Base-by-base conservation (phyloP, 2,888 invertebrate genomes). In the Coenonympha glycerion region DNA sequence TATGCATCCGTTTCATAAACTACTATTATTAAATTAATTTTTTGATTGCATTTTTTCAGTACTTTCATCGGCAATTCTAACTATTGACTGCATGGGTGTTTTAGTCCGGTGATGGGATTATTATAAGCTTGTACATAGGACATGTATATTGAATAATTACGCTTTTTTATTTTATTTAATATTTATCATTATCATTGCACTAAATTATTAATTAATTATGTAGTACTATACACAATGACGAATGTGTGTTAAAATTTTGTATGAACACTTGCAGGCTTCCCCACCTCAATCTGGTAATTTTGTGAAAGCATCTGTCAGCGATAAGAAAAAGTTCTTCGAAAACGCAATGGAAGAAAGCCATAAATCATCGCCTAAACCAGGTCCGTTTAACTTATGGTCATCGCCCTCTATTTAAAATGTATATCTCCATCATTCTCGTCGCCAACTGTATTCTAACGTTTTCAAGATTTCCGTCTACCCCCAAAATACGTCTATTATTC, bases 291-390 rank as follows among this genome's bases (percentile, higher is more conserved):
- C 92, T 73, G 91, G 90, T 69, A 90, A 90, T 80, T 90, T 91
- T 71, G 91, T 91, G 71, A 95, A 95, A 89, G 92, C 96, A 76
- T 92, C 93, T 55, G 96, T 98, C 71, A 95, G 95, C 79, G 95
- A 96, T 85, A 95, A 95, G 88, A 96, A 96, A 84, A 94, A 93
- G 74, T 95, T 97, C 86, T 98, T 98, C 80, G 98, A 98, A 87
- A 93, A 94, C 74, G 97, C 97, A 56, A 96, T 98, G 92, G 95
- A 96, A 85, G 95, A 96, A 78, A 94, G 94, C 78, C 92, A 94
- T 64, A 94, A 95, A 81, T 93, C 95, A 58, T 91, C 93, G 64
- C 92, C 93, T 44, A 95, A 95, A 86, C 91, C 94, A 89, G 95
- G 95, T 95, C 66, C 22, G 22, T 22, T 37, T 58, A 28, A 47